Evolutionary conservation across 2,888 invertebrate species (phyloP).

Genomic region (Heliconius ethilla): DNA sequence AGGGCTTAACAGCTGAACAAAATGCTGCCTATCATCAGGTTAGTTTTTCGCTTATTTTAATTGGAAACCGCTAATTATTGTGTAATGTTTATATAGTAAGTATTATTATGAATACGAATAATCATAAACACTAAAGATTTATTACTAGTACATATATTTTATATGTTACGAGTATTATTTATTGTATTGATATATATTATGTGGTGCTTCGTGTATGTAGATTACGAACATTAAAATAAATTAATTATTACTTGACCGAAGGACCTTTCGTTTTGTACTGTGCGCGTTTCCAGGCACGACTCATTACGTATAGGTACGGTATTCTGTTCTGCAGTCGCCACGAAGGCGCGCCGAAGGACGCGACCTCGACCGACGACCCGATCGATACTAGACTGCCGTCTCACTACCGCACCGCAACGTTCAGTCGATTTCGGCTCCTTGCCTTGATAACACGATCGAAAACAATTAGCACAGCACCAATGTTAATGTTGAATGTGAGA

Average conservation of each 20-base stretch:
- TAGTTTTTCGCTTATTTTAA: slow-evolving; percentile 51
- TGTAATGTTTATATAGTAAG: not conserved
- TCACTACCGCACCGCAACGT: slow-evolving; percentile 58
- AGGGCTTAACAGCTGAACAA: slow-evolving; percentile 93
- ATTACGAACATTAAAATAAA: not conserved
- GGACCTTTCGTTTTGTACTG: not conserved
- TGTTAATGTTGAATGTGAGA: slow-evolving; percentile 51
- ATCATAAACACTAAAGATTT: not conserved
- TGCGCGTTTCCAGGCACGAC: not conserved
- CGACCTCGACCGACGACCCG: slow-evolving; percentile 76
- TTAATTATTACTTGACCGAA: not conserved
- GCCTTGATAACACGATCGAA: slow-evolving; percentile 62
- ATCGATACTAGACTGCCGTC: slow-evolving; percentile 72
- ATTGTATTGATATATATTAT: not conserved
- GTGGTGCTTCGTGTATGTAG: not conserved
- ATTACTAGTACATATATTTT: not conserved
- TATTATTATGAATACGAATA: not conserved
- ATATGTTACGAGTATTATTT: not conserved
- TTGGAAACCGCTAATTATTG: not conserved
- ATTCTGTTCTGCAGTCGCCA: slow-evolving; percentile 53
- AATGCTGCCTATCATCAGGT: slow-evolving; percentile 92
- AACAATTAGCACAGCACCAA: slow-evolving; percentile 46
- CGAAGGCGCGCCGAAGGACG: slow-evolving; percentile 81
- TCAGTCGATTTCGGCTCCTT: slow-evolving; percentile 71
- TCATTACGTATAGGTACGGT: slow-evolving; percentile 1